phyloP scores from a whole-genome alignment of 2,888 invertebrate species.

The Cryptus armator region DNA sequence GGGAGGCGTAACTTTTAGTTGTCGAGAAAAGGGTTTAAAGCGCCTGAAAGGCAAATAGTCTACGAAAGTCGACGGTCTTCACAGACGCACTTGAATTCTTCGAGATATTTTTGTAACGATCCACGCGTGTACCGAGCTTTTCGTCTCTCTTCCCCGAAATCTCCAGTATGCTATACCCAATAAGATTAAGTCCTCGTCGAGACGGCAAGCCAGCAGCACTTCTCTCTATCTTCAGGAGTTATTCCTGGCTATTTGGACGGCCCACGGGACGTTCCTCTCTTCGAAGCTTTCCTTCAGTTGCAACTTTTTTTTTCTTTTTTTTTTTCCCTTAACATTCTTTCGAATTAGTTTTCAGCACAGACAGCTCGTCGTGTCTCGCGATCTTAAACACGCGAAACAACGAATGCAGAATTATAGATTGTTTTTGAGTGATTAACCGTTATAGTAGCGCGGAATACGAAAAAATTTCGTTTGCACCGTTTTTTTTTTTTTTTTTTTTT shows the following conservation, averaged over 20 bases:
- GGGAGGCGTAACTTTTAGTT: not conserved
- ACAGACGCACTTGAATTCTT: slow-evolving; percentile 44
- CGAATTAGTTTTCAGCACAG: not conserved
- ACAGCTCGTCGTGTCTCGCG: no score
- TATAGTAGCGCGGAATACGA: not conserved
- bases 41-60: not conserved
- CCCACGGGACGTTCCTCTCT: slow-evolving; percentile 74
- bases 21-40: not conserved
- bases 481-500: slow-evolving; percentile 74
- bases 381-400: not conserved
- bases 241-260: slow-evolving; percentile 79
- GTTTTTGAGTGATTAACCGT: not conserved
- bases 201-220: slow-evolving; percentile 12
- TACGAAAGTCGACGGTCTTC: slow-evolving; percentile 15
- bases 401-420: not conserved
- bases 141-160: slow-evolving; percentile 1
- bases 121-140: slow-evolving; percentile 28
- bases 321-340: slow-evolving; percentile 43
- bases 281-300: slow-evolving; percentile 72
- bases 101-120: slow-evolving; percentile 60
- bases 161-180: slow-evolving; percentile 46
- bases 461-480: no score
- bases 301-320: slow-evolving; percentile 71
- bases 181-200: slow-evolving; percentile 66
- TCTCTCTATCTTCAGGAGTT: slow-evolving; percentile 78